Percentiles rank a stretch among this genome's conserved stretches.
phyloP scores from a whole-genome alignment of 2,888 invertebrate species.

The Helleia helle region DNA sequence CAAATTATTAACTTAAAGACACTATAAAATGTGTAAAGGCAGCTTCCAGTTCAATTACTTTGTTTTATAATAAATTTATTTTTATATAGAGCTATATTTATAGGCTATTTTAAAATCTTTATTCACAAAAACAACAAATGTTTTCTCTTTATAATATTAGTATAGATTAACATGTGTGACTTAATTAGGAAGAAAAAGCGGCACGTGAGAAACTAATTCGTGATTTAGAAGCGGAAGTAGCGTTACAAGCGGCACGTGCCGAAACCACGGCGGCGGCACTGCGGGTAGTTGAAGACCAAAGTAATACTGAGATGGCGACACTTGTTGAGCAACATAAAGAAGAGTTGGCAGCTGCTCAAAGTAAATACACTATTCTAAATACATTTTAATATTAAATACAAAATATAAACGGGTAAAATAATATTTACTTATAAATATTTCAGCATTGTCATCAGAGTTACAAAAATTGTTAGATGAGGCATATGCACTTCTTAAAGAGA shows the following conservation, averaged over 20 bases:
- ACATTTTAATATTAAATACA: too few species aligned
- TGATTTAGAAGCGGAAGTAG: conserved; percentile 52
- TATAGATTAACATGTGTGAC: too few species aligned
- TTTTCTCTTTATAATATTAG: too few species aligned
- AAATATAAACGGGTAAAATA: too few species aligned
- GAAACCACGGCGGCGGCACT: conserved; percentile 51
- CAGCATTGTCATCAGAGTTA: conserved; percentile 64
- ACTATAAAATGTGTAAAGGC: neutral
- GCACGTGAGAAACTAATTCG: conserved; percentile 68
- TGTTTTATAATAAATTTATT: neutral
- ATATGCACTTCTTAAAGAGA: conserved; percentile 65
- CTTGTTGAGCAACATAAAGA: conserved; percentile 53
- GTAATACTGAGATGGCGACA: conserved; percentile 39
- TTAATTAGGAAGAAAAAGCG: conserved; percentile 50
- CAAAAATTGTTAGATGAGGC: conserved; percentile 68
- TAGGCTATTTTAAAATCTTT: too few species aligned
- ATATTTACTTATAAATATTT: too few species aligned
- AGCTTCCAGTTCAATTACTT: neutral
- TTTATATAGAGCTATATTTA: too few species aligned
- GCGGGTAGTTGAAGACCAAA: conserved; percentile 46
- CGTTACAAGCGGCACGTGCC: conserved; percentile 45
- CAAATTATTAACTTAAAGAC: neutral
- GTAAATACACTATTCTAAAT: conserved; percentile 36
- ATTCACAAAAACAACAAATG: too few species aligned
- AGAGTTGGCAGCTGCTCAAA: conserved; percentile 60